Percentiles rank a stretch among this genome's conserved stretches.
phyloP scores from a whole-genome alignment of 2,113 vertebrate genomes.

The Coturnix japonica region DNA sequence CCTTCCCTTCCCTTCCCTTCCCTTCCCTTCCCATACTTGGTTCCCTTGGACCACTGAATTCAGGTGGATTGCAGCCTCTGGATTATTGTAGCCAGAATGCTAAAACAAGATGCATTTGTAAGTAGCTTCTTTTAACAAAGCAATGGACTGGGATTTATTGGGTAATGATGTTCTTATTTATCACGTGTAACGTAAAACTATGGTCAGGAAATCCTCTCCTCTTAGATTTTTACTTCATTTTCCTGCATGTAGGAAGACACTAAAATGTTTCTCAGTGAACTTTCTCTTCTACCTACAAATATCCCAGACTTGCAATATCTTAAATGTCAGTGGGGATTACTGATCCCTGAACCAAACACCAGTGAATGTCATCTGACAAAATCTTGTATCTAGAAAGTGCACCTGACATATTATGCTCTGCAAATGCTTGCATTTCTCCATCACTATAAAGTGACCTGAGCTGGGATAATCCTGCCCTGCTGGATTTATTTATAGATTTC shows the following conservation, averaged over 20 bases:
- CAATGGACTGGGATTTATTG: not conserved
- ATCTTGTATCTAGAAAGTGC: not conserved
- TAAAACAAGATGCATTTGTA: not conserved
- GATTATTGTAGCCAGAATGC: not conserved
- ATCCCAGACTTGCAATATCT: not conserved
- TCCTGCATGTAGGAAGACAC: not conserved
- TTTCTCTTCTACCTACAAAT: not conserved
- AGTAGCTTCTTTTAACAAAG: not conserved
- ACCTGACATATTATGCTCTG: not conserved
- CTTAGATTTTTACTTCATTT: not conserved
- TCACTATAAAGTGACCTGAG: not conserved
- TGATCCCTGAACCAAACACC: not conserved
- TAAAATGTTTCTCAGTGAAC: not conserved
- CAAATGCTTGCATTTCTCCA: not conserved
- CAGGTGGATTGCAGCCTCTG: not conserved
- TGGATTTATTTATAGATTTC: not conserved
- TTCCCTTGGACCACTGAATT: not conserved
- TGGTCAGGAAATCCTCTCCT: not conserved
- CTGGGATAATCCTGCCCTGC: not conserved
- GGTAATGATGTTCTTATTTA: too few relatives aligned
- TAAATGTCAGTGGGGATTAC: not conserved
- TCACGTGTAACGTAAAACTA: not conserved
- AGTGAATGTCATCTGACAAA: not conserved
- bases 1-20: too few relatives aligned
- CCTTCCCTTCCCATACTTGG: too few relatives aligned